Evolutionary conservation across 2,113 vertebrate genomes (phyloP).

Genomic region (Dicerorhinus sumatrensis): DNA sequence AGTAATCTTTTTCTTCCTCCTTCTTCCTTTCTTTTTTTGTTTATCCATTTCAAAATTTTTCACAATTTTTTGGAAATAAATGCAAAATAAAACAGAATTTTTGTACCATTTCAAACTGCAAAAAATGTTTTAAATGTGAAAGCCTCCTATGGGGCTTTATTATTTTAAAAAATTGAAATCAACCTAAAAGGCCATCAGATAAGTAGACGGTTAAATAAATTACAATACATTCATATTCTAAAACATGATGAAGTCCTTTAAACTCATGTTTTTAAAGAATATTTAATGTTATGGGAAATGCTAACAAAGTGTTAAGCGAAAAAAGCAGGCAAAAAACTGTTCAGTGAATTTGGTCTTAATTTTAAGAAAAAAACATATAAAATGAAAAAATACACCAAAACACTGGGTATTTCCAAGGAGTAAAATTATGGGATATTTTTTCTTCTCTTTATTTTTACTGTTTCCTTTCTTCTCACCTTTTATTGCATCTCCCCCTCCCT

Average conservation of each 20-base stretch:
- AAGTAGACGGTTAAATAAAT: constrained; percentile 8
- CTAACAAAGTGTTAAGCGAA: constrained; percentile 15
- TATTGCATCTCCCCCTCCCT: neutral
- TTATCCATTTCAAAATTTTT: constrained; percentile 43
- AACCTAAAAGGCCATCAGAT: constrained; percentile 1
- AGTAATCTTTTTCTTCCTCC: neutral
- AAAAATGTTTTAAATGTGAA: constrained; percentile 13
- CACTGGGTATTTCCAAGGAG: neutral
- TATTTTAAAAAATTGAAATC: constrained; percentile 36
- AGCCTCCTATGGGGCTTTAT: neutral
- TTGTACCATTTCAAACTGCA: neutral
- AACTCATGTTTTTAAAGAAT: constrained; percentile 47
- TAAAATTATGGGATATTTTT: constrained; percentile 33
- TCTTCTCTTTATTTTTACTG: neutral
- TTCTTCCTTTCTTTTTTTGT: neutral
- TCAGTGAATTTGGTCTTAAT: constrained; percentile 7
- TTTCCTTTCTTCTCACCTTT: neutral
- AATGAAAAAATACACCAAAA: neutral
- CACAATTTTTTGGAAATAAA: constrained; percentile 34
- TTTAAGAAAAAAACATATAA: constrained; percentile 11
- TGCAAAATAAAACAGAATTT: constrained; percentile 56
- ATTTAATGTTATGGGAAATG: neutral
- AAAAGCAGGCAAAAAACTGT: constrained; percentile 25
- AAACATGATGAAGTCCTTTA: neutral
- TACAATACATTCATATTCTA: neutral